Conservation (phyloP, 2,888 invertebrate species). For the Panopea generosa region DNA sequence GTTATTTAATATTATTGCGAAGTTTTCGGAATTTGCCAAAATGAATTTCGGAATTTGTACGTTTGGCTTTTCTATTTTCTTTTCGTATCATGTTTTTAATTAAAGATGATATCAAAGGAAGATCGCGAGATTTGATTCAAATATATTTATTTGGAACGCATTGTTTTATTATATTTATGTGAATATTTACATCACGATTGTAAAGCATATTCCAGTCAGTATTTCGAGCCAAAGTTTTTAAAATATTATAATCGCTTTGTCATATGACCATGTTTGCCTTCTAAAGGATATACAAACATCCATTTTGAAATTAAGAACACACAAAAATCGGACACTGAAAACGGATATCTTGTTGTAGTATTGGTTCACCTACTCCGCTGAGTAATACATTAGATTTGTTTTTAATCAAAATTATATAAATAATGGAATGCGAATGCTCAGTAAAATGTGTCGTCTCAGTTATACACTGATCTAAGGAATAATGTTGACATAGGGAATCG, state of each 20-base stretch:
- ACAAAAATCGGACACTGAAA: not conserved
- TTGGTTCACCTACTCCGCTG: not conserved
- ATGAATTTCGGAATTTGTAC: no score
- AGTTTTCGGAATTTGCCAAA: no score
- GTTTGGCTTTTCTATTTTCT: no score
- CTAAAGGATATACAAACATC: not conserved
- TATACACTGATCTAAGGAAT: not conserved
- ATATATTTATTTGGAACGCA: no score
- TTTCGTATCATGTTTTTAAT: no score
- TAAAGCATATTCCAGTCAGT: no score
- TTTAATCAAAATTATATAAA: constrained; percentile 1
- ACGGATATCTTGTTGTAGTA: not conserved
- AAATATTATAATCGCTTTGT: not conserved
- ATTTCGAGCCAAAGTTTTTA: no score
- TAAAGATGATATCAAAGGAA: no score
- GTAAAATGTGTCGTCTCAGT: constrained; percentile 7
- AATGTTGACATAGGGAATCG: not conserved
- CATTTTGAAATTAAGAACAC: not conserved
- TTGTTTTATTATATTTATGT: no score
- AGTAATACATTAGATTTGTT: not conserved
- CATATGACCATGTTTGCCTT: not conserved
- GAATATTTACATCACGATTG: no score
- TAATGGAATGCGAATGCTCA: constrained; percentile 4
- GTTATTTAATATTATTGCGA: no score
- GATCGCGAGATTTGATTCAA: no score